Conservation (phyloP, 1,140 invertebrate genomes). For the Whitmania pigra region DNA sequence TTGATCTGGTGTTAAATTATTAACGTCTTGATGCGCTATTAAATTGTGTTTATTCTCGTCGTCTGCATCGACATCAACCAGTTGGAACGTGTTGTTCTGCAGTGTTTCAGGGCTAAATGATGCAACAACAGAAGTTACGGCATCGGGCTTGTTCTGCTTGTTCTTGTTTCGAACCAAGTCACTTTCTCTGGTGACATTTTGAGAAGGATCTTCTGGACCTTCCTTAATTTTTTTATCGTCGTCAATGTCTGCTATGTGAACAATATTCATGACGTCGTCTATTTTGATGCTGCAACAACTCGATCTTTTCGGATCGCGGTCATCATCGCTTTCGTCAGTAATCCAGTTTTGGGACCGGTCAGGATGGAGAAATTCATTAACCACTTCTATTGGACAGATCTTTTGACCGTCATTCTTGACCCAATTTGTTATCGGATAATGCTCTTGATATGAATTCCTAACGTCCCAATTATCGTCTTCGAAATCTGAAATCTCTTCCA, state of each 20-base stretch:
- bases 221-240: conserved; percentile 8
- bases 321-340: background rate
- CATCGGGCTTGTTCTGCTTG: background rate
- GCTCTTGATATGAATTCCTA: background rate
- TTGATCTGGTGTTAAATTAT: conserved; percentile 1
- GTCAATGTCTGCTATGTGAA: conserved; percentile 3
- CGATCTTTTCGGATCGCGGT: background rate
- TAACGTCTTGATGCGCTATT: background rate
- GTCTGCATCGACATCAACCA: background rate
- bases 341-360: background rate
- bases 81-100: background rate
- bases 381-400: background rate
- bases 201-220: background rate
- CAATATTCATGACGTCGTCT: background rate
- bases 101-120: background rate
- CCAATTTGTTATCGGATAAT: background rate
- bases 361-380: background rate
- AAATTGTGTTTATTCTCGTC: background rate
- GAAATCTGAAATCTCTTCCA: background rate
- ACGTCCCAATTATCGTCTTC: conserved; percentile 6
- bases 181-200: background rate
- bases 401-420: conserved; percentile 1
- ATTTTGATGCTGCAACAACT: conserved; percentile 8
- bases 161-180: background rate
- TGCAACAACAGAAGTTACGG: background rate